Percentiles rank a stretch among this genome's conserved stretches.
Evolutionary conservation across 1,140 invertebrate species (phyloP).

Genomic region (Zaprionus africanus): DNA sequence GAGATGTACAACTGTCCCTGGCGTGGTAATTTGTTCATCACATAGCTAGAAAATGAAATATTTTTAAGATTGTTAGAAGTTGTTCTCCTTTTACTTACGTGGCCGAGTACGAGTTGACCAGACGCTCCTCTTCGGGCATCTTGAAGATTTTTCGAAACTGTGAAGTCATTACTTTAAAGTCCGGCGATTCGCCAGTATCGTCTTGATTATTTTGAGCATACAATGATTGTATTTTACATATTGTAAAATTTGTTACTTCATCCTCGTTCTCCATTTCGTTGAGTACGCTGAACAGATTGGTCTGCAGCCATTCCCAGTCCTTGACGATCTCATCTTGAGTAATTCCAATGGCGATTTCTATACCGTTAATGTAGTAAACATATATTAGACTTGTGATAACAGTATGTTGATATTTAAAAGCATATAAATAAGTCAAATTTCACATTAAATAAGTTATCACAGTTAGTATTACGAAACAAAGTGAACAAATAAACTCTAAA

Average conservation of each 20-base stretch:
- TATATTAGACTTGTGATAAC: constrained; percentile 1
- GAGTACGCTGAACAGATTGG: constrained; percentile 93
- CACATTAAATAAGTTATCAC: background rate
- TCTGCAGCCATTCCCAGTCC: constrained; percentile 97
- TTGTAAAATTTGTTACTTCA: constrained; percentile 97
- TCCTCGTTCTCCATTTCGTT: constrained; percentile 96
- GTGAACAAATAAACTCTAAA: background rate
- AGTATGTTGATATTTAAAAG: background rate
- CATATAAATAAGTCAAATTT: background rate
- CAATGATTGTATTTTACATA: constrained; percentile 95
- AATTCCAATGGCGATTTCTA: constrained; percentile 94
- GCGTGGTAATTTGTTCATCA: constrained; percentile 95
- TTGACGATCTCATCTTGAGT: constrained; percentile 94
- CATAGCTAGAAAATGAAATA: constrained; percentile 88
- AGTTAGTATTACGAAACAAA: background rate
- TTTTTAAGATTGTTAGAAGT: background rate
- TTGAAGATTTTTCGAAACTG: constrained; percentile 96
- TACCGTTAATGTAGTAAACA: background rate
- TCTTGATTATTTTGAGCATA: constrained; percentile 79
- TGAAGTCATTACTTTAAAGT: constrained; percentile 78
- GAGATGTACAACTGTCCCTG: constrained; percentile 99
- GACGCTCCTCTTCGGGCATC: constrained; percentile 96
- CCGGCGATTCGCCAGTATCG: constrained; percentile 70
- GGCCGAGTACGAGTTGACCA: constrained; percentile 98
- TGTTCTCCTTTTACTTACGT: constrained; percentile 87